These are phyloP conservation scores for Drosophila sucinea DNA, from an alignment of 1,140 invertebrate genomes.

Conservation along the genomic window DNA sequence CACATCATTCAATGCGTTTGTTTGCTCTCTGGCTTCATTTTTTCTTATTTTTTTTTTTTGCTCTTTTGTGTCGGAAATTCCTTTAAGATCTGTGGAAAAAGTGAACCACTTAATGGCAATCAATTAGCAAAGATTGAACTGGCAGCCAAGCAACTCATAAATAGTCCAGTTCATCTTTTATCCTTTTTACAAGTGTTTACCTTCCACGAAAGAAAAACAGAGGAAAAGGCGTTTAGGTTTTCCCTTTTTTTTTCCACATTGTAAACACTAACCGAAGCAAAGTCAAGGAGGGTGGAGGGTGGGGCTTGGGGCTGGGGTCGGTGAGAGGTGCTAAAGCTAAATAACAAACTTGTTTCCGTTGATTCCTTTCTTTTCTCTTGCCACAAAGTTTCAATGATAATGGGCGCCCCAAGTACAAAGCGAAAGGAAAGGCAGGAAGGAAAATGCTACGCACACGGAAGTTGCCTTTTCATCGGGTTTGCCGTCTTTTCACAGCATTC, in stretches of 20 bases:
- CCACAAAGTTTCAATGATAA: slow-evolving; percentile 73
- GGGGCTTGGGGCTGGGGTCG: not conserved
- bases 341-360: slow-evolving; percentile 75
- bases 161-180: slow-evolving; percentile 26
- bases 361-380: slow-evolving; percentile 45
- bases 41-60: not conserved
- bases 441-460: slow-evolving; percentile 75
- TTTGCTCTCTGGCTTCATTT: slow-evolving; percentile 39
- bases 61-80: slow-evolving; percentile 38
- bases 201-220: slow-evolving; percentile 20
- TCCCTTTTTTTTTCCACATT: slow-evolving; percentile 43
- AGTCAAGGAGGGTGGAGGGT: not conserved
- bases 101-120: slow-evolving; percentile 71
- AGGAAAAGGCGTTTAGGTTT: slow-evolving; percentile 51
- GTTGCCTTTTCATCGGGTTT: slow-evolving; percentile 67
- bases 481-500: slow-evolving; percentile 33
- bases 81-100: slow-evolving; percentile 28
- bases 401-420: slow-evolving; percentile 16
- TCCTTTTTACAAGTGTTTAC: slow-evolving; percentile 36
- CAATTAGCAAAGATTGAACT: slow-evolving; percentile 70
- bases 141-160: slow-evolving; percentile 35
- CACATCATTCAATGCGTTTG: slow-evolving; percentile 54
- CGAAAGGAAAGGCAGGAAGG: slow-evolving; percentile 34
- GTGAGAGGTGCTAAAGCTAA: slow-evolving; percentile 71
- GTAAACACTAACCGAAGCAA: slow-evolving; percentile 41